Conservation (phyloP, 2,113 vertebrate genomes). For the Lepisosteus oculatus region DNA sequence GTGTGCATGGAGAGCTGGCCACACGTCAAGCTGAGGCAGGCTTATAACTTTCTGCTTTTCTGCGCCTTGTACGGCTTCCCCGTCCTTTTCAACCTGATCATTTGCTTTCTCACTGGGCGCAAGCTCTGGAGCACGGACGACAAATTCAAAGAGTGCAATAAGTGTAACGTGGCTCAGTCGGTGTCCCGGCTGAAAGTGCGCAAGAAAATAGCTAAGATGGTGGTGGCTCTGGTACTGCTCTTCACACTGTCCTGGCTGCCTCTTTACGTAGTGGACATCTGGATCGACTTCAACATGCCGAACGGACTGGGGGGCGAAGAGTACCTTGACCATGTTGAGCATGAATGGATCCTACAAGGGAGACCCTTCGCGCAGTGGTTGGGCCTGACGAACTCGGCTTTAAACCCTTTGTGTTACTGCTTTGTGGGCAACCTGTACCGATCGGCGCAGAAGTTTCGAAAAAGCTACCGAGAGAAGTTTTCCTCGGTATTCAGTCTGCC, state of each 20-base stretch:
- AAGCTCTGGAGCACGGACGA: slow-evolving; percentile 43
- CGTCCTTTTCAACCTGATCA: slow-evolving; percentile 55
- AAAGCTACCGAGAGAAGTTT: slow-evolving; percentile 50
- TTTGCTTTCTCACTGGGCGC: slow-evolving; percentile 50
- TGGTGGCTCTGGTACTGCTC: slow-evolving; percentile 53
- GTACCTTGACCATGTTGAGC: slow-evolving; percentile 26
- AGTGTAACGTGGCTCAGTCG: slow-evolving; percentile 23
- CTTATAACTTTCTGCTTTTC: slow-evolving; percentile 60
- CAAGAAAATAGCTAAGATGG: slow-evolving; percentile 59
- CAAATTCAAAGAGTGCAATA: slow-evolving; percentile 32
- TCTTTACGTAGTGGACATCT: slow-evolving; percentile 55
- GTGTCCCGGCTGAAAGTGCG: slow-evolving; percentile 44
- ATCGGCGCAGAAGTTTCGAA: slow-evolving; percentile 49
- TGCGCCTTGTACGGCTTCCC: slow-evolving; percentile 54
- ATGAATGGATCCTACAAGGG: slow-evolving; percentile 50
- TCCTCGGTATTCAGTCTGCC: slow-evolving; percentile 43
- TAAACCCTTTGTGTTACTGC: slow-evolving; percentile 62
- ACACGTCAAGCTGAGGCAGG: slow-evolving; percentile 44
- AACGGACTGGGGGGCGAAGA: slow-evolving; percentile 27
- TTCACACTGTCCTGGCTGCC: slow-evolving; percentile 59
- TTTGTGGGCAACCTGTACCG: slow-evolving; percentile 57
- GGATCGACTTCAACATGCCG: slow-evolving; percentile 56
- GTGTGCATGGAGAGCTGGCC: slow-evolving; percentile 59
- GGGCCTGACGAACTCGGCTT: slow-evolving; percentile 58
- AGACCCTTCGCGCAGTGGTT: slow-evolving; percentile 59